A percentile compares a stretch with the other conserved stretches of the same genome.
Conservation (phyloP, 2,888 invertebrate genomes). For the Galeopsomyia nigrocyanea region DNA sequence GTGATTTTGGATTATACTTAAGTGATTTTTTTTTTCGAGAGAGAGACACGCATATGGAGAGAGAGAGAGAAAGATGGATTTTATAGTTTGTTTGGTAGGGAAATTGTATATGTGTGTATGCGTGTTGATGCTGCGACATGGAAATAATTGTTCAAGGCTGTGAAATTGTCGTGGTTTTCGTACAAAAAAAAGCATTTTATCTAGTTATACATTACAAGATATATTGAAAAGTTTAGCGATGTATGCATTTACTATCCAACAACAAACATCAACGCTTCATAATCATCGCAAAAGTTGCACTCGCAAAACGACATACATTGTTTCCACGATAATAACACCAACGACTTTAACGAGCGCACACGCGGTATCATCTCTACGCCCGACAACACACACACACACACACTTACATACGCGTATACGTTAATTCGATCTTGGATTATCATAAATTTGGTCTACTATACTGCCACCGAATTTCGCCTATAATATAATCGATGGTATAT, state of each 20-base stretch:
- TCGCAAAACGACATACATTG: constrained; percentile 43
- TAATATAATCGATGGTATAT: constrained; percentile 30
- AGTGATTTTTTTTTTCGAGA: neutral
- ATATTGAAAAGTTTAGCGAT: too few species aligned
- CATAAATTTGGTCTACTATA: constrained; percentile 21
- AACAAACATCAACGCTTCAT: too few species aligned
- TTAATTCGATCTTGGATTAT: constrained; percentile 33
- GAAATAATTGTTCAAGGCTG: too few species aligned
- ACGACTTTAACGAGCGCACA: constrained; percentile 62
- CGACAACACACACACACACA: constrained; percentile 24
- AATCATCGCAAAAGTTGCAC: neutral
- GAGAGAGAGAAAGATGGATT: constrained; percentile 4
- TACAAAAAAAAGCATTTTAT: too few species aligned
- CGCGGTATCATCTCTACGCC: constrained; percentile 50
- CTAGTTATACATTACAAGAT: too few species aligned
- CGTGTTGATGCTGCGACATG: too few species aligned
- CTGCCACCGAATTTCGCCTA: constrained; percentile 22
- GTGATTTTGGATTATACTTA: too few species aligned
- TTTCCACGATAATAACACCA: constrained; percentile 30
- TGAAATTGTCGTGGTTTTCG: too few species aligned
- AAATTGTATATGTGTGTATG: too few species aligned
- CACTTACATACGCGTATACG: constrained; percentile 16
- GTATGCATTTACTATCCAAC: too few species aligned
- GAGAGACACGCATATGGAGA: constrained; percentile 11
- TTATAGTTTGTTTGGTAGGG: too few species aligned